phyloP scores from a whole-genome alignment of 2,888 invertebrate genomes.

The Pachycephus smyrnensis region DNA sequence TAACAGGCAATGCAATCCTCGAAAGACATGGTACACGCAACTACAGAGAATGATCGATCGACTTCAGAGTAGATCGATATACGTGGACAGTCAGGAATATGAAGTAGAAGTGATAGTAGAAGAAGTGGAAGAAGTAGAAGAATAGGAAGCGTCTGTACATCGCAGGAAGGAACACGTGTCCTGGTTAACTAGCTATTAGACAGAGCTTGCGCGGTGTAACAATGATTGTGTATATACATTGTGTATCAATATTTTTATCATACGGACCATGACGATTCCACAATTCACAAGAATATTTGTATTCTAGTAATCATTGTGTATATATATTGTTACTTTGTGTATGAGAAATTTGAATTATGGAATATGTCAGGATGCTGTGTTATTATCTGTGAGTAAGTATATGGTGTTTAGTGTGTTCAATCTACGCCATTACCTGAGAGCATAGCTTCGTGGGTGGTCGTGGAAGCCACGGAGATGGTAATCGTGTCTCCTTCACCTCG shows the following conservation, averaged over 20 bases:
- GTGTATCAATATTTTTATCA: background rate
- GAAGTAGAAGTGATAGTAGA: background rate
- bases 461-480: slow-evolving; percentile 71
- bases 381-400: slow-evolving; percentile 12
- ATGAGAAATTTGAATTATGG: background rate
- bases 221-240: background rate
- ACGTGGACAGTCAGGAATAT: background rate
- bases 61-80: background rate
- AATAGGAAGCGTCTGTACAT: background rate
- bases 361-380: background rate
- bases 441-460: slow-evolving; percentile 73
- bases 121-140: background rate
- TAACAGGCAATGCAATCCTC: background rate
- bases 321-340: too few relatives aligned
- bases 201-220: background rate
- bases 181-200: background rate
- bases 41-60: background rate
- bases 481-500: slow-evolving; percentile 64
- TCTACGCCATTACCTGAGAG: slow-evolving; percentile 72
- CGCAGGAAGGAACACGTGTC: background rate
- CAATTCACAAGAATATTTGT: background rate
- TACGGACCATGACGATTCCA: background rate
- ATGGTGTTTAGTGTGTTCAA: slow-evolving; percentile 13
- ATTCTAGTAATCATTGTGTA: background rate
- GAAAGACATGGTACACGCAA: background rate